A percentile compares a stretch with the other conserved stretches of the same genome.
Evolutionary conservation across 2,113 vertebrate genomes (phyloP).

Genomic region (Platichthys stellatus): DNA sequence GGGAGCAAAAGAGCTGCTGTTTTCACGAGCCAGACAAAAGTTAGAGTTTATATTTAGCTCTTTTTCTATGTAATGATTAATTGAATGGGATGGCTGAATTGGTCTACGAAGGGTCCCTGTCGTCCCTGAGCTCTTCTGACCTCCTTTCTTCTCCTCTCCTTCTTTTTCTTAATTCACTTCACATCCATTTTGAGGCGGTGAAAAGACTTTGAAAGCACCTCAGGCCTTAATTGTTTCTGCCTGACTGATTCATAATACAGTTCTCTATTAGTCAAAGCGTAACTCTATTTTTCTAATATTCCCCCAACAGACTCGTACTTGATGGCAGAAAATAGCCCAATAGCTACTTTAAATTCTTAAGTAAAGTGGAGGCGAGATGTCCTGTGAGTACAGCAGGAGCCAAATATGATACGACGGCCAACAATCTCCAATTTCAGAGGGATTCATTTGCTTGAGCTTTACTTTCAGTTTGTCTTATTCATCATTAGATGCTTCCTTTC

Average conservation of each 20-base stretch:
- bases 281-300: conserved; percentile 62
- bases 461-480: conserved; percentile 1
- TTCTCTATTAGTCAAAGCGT: conserved; percentile 66
- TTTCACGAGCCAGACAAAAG: conserved; percentile 36
- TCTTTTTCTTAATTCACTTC: conserved; percentile 59
- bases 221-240: conserved; percentile 72
- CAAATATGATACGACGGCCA: conserved; percentile 51
- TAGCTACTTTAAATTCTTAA: conserved; percentile 44
- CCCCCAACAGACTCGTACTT: conserved; percentile 44
- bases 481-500: not conserved
- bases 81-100: conserved; percentile 59
- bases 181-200: conserved; percentile 70
- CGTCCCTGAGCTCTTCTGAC: conserved; percentile 57
- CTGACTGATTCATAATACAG: conserved; percentile 71
- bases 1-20: conserved; percentile 1
- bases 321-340: conserved; percentile 60
- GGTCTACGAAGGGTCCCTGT: conserved; percentile 24
- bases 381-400: conserved; percentile 46
- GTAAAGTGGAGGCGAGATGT: conserved; percentile 54
- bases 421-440: conserved; percentile 50
- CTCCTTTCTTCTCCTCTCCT: conserved; percentile 55
- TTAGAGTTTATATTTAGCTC: conserved; percentile 59
- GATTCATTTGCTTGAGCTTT: conserved; percentile 31
- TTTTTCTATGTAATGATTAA: conserved; percentile 62
- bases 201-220: conserved; percentile 79